Conservation (phyloP, 2,888 invertebrate genomes). For the Tuberolachnus salignus region DNA sequence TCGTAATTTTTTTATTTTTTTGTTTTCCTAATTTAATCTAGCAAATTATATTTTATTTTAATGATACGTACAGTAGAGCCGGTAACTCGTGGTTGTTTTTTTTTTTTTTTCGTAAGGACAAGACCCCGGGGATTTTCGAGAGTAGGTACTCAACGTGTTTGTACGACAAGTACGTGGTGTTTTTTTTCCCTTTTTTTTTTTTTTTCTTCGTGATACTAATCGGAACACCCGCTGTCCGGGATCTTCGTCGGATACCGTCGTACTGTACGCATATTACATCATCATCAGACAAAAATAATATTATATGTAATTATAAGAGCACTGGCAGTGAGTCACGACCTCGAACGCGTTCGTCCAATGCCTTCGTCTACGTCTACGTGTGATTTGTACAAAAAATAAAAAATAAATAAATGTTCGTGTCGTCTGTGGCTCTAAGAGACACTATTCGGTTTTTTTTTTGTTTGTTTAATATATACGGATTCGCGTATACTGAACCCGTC, state of each 20-base stretch:
- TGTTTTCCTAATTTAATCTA: background rate
- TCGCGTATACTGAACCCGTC: no score
- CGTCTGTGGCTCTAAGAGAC: no score
- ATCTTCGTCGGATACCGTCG: slow-evolving; percentile 21
- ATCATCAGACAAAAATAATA: slow-evolving; percentile 22
- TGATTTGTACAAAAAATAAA: no score
- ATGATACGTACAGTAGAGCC: no score
- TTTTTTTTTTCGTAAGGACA: slow-evolving; percentile 1
- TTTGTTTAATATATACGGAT: no score
- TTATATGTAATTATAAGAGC: slow-evolving; percentile 32
- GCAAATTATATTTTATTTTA: background rate
- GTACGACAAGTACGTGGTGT: background rate
- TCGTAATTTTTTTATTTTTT: background rate
- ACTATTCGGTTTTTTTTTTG: no score
- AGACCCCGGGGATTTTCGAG: slow-evolving; percentile 9
- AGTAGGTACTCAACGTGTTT: background rate
- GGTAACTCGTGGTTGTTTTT: background rate
- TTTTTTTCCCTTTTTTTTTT: no score
- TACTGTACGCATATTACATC: slow-evolving; percentile 40
- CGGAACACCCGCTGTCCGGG: slow-evolving; percentile 27
- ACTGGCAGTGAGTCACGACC: slow-evolving; percentile 34
- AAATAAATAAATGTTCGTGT: no score
- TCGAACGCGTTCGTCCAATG: slow-evolving; percentile 14
- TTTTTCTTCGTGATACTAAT: slow-evolving; percentile 30
- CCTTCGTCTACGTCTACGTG: background rate